Conservation (phyloP, 2,888 invertebrate genomes). For the Aleiodes testaceus region DNA sequence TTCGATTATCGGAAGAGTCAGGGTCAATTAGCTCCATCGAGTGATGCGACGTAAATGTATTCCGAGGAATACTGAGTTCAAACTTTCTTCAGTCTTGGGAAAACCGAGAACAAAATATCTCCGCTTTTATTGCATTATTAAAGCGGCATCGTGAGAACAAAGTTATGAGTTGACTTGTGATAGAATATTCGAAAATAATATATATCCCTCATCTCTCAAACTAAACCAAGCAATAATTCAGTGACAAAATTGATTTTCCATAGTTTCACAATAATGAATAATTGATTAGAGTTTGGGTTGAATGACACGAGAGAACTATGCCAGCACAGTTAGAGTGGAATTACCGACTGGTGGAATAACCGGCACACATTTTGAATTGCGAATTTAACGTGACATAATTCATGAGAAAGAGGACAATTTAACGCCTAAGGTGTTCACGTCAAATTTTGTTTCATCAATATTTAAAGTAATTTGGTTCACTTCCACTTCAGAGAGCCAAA, state of each 20-base stretch:
- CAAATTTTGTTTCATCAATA: slow-evolving; percentile 28
- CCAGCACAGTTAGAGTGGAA: slow-evolving; percentile 11
- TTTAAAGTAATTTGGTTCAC: slow-evolving; percentile 35
- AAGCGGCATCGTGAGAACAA: too few species aligned
- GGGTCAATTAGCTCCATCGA: too few species aligned
- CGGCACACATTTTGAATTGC: neutral
- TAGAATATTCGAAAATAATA: too few species aligned
- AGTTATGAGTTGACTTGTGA: too few species aligned
- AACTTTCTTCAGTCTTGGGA: too few species aligned
- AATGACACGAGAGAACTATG: slow-evolving; percentile 19
- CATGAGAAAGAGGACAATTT: neutral
- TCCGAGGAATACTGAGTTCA: too few species aligned
- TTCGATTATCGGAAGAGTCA: too few species aligned
- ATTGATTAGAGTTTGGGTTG: neutral
- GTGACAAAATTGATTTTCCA: slow-evolving; percentile 3
- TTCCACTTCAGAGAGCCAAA: neutral
- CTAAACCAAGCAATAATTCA: neutral
- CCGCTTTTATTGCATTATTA: too few species aligned
- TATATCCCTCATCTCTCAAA: too few species aligned
- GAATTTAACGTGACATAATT: neutral
- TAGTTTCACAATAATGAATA: slow-evolving; percentile 14
- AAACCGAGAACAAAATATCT: too few species aligned
- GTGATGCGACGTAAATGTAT: too few species aligned
- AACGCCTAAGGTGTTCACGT: neutral
- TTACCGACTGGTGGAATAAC: slow-evolving; percentile 19